Percentiles rank a stretch among this genome's conserved stretches.
phyloP scores from a whole-genome alignment of 2,113 vertebrate genomes.

The Limnothrissa miodon region DNA sequence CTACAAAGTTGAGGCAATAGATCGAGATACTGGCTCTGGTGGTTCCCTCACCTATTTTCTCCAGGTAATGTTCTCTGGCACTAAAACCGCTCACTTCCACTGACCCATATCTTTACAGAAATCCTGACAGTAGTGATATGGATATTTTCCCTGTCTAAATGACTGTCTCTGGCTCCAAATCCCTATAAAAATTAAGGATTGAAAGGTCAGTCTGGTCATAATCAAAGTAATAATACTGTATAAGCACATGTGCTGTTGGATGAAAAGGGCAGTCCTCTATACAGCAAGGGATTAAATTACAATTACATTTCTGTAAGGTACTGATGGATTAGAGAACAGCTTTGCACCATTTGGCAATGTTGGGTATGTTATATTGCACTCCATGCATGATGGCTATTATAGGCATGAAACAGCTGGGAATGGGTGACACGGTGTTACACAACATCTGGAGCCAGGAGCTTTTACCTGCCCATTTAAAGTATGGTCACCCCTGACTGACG shows the following conservation, averaged over 20 bases:
- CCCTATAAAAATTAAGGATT: conserved; percentile 16
- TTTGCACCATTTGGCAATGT: conserved; percentile 36
- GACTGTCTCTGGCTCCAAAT: background rate
- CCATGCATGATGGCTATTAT: background rate
- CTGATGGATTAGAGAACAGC: conserved; percentile 57
- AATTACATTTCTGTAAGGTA: conserved; percentile 64
- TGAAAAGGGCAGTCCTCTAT: conserved; percentile 22
- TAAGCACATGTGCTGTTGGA: conserved; percentile 18
- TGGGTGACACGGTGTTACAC: conserved; percentile 33
- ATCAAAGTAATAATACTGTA: conserved; percentile 18
- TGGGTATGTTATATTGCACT: conserved; percentile 49
- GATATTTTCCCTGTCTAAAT: background rate
- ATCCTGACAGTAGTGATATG: background rate
- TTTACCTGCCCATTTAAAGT: conserved; percentile 52
- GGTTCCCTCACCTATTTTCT: conserved; percentile 90
- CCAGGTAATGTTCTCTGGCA: conserved; percentile 72
- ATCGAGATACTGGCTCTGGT: conserved; percentile 90
- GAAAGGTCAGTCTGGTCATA: conserved; percentile 17
- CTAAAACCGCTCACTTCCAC: background rate
- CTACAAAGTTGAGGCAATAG: conserved; percentile 79
- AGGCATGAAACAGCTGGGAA: conserved; percentile 51
- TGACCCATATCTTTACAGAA: background rate
- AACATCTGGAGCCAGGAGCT: conserved; percentile 55
- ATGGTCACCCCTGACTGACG: conserved; percentile 49
- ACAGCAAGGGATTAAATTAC: conserved; percentile 58